Base-by-base conservation (phyloP, 1,140 invertebrate species). In the Helicoverpa armigera region DNA sequence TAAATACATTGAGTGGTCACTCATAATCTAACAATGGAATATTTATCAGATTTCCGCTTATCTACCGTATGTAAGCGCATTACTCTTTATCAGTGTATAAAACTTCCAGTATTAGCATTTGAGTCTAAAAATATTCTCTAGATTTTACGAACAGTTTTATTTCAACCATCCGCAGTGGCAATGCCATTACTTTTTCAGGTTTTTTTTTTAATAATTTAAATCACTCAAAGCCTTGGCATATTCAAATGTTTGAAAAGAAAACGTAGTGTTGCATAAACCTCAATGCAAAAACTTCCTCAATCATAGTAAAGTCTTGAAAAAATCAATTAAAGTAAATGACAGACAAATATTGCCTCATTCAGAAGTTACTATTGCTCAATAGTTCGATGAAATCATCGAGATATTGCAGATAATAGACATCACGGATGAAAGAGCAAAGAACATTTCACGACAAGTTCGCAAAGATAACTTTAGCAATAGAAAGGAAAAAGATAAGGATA, bases 81-180 rank as follows among this genome's bases (percentile, higher is more conserved):
- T 51, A 72, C n/a, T 53, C 4, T 16, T 72, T 53, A 72, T 72
- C 69, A 72, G 69, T 54, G 69, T 51, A 72, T 72, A 72, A 72
- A 54, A 29, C 18, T 29, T 72, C 9, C 11, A n/a, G 16, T 65
- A 35, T 14, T 35, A 43, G 29, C 43, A 18, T 69, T 13, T 54
- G 69, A 72, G 7, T 72, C 13, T 50, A 29, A 70, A 70, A 51
- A 23, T 14, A 14, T 29, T 29, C 2, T 5, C n/a, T 18, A 58
- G 16, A 18, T 54, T 54, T 54, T 54, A 18, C 9, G 16, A 58
- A 18, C 56, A 58, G 9, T 23, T 58, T 18, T 2, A 10, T 18
- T 18, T 16, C n/a, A 18, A n/a, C 16, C 2, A n/a, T n/a, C 35
- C 5, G 35, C 9, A 43, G 35, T 9, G 5, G 35, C 5, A 43